phyloP scores from a whole-genome alignment of 92 coral and sea anemone species.

The Parazoanthus darwini region DNA sequence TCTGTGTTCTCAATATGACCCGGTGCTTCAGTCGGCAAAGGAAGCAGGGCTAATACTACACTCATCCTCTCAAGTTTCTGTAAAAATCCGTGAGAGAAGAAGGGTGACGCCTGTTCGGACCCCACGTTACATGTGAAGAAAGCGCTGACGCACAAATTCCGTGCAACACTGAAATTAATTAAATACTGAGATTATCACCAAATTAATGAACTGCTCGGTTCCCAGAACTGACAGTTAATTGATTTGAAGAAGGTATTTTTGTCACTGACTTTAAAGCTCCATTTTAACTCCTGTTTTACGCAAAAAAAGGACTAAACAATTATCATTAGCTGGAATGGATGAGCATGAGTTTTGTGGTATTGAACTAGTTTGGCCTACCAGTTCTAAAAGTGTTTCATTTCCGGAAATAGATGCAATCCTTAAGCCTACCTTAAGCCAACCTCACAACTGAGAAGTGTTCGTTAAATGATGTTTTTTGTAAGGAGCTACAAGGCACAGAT shows the following conservation, averaged over 20 bases:
- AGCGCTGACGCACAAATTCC: background rate
- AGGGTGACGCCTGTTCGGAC: conserved; percentile 7
- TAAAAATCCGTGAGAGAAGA: conserved; percentile 22
- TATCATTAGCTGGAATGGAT: background rate
- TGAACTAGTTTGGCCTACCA: background rate
- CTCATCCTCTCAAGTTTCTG: conserved; percentile 24
- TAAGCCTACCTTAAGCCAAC: background rate
- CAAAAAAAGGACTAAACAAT: background rate
- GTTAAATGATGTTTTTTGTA: background rate
- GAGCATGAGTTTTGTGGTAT: background rate
- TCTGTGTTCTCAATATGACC: conserved; percentile 15
- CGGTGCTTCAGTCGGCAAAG: conserved; percentile 36
- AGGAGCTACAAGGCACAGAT: background rate
- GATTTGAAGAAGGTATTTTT: conserved; percentile 9
- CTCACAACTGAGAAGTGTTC: background rate
- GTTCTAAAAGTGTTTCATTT: background rate
- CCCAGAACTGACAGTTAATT: conserved; percentile 22
- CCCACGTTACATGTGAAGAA: conserved; percentile 12
- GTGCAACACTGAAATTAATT: conserved; percentile 24
- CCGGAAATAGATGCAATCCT: background rate
- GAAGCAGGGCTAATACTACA: conserved; percentile 20
- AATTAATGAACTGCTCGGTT: conserved; percentile 15
- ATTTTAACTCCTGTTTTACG: background rate
- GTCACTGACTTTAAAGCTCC: background rate
- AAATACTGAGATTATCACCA: background rate